Conservation (phyloP, 2,888 invertebrate genomes). For the Drosophila austrosaltans region DNA sequence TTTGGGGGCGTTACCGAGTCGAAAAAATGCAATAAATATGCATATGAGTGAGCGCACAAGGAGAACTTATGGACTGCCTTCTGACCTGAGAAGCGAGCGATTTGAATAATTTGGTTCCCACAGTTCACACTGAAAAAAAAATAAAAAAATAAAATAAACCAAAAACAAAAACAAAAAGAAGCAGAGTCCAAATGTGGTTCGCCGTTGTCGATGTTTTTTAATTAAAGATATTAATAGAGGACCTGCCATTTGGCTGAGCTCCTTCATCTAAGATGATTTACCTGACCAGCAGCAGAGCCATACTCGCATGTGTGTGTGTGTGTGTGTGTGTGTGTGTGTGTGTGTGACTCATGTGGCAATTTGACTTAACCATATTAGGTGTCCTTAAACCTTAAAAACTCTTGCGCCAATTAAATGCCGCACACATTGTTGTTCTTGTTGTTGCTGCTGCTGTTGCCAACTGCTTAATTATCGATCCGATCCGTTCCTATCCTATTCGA, state of each 20-base stretch:
- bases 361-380: conserved; percentile 36
- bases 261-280: conserved; percentile 58
- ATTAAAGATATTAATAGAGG: conserved; percentile 81
- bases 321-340: neutral
- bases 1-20: conserved; percentile 82
- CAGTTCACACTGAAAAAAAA: conserved; percentile 52
- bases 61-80: conserved; percentile 35
- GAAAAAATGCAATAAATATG: conserved; percentile 83
- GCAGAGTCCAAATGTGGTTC: conserved; percentile 28
- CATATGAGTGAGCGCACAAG: conserved; percentile 77
- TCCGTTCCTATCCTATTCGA: conserved; percentile 8
- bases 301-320: neutral
- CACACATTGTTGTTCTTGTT: conserved; percentile 75
- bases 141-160: neutral
- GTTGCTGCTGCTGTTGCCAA: conserved; percentile 51
- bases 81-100: conserved; percentile 52
- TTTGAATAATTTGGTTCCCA: conserved; percentile 83
- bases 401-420: conserved; percentile 71
- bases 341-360: conserved; percentile 36
- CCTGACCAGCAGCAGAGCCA: conserved; percentile 17
- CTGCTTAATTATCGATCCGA: conserved; percentile 73
- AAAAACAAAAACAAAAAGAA: conserved; percentile 2
- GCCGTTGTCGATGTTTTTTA: conserved; percentile 66
- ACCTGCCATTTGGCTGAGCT: conserved; percentile 47
- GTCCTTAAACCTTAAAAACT: conserved; percentile 54